A percentile compares a stretch with the other conserved stretches of the same genome.
Conservation (phyloP, 2,797 vertebrate genomes). For the Columba guinea region DNA sequence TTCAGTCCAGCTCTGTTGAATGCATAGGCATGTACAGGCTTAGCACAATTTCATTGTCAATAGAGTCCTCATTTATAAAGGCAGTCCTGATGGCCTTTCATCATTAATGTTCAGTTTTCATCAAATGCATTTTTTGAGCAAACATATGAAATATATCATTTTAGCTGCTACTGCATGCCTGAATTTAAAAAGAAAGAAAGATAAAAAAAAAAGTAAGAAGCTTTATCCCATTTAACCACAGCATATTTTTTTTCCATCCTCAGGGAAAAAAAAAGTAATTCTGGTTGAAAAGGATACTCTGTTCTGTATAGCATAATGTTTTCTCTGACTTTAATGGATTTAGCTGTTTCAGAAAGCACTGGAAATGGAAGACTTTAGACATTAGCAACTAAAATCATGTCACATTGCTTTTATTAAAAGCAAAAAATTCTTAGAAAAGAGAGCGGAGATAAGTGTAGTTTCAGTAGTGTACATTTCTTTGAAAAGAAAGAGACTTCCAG, state of each 20-base stretch:
- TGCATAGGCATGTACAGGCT: background rate
- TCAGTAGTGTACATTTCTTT: background rate
- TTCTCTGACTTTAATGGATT: conserved; percentile 54
- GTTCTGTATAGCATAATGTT: conserved; percentile 63
- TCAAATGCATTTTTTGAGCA: background rate
- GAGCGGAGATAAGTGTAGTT: background rate
- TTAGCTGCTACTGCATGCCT: conserved; percentile 34
- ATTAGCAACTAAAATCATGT: conserved; percentile 56
- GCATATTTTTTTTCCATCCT: conserved; percentile 59
- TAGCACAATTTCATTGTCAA: conserved; percentile 47
- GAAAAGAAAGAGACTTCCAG: background rate
- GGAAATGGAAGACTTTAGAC: conserved; percentile 56
- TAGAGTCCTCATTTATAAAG: conserved; percentile 9
- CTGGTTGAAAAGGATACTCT: conserved; percentile 64
- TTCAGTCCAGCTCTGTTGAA: background rate
- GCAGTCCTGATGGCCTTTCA: conserved; percentile 20
- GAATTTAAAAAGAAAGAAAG: conserved; percentile 29
- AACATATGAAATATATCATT: background rate
- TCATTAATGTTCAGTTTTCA: conserved; percentile 23
- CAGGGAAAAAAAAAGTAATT: conserved; percentile 18
- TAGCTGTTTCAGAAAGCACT: conserved; percentile 63
- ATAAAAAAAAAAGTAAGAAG: conserved; percentile 37
- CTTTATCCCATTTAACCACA: conserved; percentile 59
- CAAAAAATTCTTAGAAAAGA: background rate
- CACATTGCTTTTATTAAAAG: conserved; percentile 59